phyloP scores from a whole-genome alignment of 2,888 invertebrate species.

The Dynastes grantii region DNA sequence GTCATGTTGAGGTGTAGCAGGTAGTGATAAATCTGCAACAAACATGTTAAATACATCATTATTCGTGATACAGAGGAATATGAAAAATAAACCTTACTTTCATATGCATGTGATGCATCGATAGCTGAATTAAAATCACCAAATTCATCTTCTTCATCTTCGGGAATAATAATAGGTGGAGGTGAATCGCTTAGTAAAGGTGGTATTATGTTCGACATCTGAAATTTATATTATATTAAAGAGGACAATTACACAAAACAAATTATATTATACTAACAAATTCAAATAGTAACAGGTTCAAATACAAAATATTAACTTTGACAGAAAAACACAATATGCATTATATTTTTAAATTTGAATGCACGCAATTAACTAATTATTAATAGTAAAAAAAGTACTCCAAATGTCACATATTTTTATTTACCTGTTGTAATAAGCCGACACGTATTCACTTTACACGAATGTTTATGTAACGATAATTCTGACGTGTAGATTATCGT shows the following conservation, averaged over 20 bases:
- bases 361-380: constrained; percentile 13
- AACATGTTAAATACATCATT: constrained; percentile 13
- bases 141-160: constrained; percentile 74
- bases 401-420: constrained; percentile 44
- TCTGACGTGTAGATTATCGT: constrained; percentile 9
- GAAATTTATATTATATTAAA: constrained; percentile 27
- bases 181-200: constrained; percentile 75
- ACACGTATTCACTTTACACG: constrained; percentile 43
- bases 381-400: constrained; percentile 1
- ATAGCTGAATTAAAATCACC: constrained; percentile 74
- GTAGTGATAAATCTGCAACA: constrained; percentile 58
- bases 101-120: constrained; percentile 66
- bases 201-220: constrained; percentile 72
- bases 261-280: neutral
- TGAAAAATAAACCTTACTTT: constrained; percentile 59
- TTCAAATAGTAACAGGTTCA: neutral
- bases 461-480: constrained; percentile 35
- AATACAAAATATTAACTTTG: neutral
- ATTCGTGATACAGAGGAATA: neutral
- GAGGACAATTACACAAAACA: no score
- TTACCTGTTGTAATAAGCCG: constrained; percentile 48
- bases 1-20: constrained; percentile 58
- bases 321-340: neutral
- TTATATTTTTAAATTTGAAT: constrained; percentile 4
- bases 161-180: constrained; percentile 72